Base-by-base conservation (phyloP, 2,888 invertebrate genomes). In the Plemyria rubiginata region DNA sequence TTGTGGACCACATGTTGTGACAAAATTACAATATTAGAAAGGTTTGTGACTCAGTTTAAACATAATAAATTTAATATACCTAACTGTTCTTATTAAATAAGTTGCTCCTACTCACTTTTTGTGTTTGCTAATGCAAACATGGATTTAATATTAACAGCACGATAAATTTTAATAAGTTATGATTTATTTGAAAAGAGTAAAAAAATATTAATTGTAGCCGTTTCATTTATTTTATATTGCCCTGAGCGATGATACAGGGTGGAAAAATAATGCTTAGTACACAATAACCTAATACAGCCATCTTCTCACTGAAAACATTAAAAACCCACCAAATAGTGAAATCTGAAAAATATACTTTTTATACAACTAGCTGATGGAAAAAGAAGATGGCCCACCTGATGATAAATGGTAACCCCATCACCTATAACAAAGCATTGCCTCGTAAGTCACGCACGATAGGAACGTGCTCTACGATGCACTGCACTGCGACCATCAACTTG, bases 1-100 rank as follows among this genome's bases (percentile, higher is more conserved):
- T 38, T 56, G 54, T 45, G 62, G 71, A 75, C 74, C 75, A 72
- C 71, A 75, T 73, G 72, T 74, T 67, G 72, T 69, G 68, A 62
- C 50, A 49, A 54, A 51, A 57, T 62, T 54, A 58, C 54, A 56
- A 53, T 56, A 57, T 48, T 57, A 61, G 52, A 62, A 52, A 62
- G 48, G 32, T 40, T 52, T 48, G 29, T 51, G 51, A 50, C 45
- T 54, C 13, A 32, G 13, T 54, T 55, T 40, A 38, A 56, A 56
- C 52, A n/a, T n/a, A n/a, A n/a, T n/a, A n/a, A n/a, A n/a, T n/a
- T n/a, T n/a, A n/a, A n/a, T n/a, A n/a, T n/a, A n/a, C n/a, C n/a
- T n/a, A n/a, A n/a, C n/a, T n/a, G n/a, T n/a, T n/a, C n/a, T n/a
- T n/a, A n/a, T n/a, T n/a, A n/a, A n/a, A n/a, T n/a, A n/a, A n/a